Evolutionary conservation across 1,140 invertebrate species (phyloP), one percentile per base, ranked within the genome.

Genomic region (Drosophila athabasca): DNA sequence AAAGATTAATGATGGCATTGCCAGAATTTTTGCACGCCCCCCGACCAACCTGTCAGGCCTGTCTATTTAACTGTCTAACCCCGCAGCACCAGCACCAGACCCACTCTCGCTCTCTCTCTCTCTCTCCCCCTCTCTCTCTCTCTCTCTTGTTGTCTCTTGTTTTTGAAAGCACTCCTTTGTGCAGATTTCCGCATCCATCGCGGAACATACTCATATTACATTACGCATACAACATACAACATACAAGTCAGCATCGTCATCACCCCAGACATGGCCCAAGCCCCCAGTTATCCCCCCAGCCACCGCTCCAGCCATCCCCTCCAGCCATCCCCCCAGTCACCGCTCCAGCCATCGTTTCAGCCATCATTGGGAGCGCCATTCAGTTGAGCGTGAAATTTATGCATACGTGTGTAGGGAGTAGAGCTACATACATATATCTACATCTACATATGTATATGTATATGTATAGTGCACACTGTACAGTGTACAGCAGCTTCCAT

Each of bases 301-400:
- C 17, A 19, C 17, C 29, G 7, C 29, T 26, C 6, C 29, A 31
- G 29, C 2, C 29, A n/a, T n/a, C n/a, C n/a, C 17, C 17, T 1
- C 17, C 17, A 19, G 17, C 17, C 1, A 19, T 19, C 17, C 17
- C 17, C 17, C 17, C 17, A 19, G 1, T 1, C 17, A 19, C 17
- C 29, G 7, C 29, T 26, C 6, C 29, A 31, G 29, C 2, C 29
- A n/a, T n/a, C n/a, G n/a, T n/a, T n/a, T n/a, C n/a, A n/a, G n/a
- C 29, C 31, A 31, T 31, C 31, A 69, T 58, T 52, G 49, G 50
- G 66, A 76, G 61, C 62, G 76, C 62, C 61, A 79, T 79, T 79
- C 82, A 88, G 75, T 88, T 87, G 83, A 79, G 82, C 79, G 82
- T 87, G 60, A 87, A 87, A 87, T 87, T 83, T 87, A 87, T 73